Conservation (phyloP, 2,113 vertebrate species). For the Tinamus guttatus region DNA sequence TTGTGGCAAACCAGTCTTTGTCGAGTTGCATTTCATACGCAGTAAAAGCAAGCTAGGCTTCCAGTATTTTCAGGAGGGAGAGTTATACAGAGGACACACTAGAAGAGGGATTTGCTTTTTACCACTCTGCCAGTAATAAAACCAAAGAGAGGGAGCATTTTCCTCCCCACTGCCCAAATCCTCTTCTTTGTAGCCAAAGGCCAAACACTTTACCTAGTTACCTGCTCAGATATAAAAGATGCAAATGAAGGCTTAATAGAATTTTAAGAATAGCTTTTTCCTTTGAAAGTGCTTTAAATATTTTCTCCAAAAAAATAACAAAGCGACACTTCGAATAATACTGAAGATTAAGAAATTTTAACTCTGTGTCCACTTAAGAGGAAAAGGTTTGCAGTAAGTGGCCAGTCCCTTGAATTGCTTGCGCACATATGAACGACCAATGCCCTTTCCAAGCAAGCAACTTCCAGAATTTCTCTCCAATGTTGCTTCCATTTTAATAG, state of each 20-base stretch:
- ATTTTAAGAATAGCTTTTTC: neutral
- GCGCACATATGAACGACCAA: neutral
- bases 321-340: neutral
- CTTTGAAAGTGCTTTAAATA: neutral
- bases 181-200: neutral
- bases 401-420: neutral
- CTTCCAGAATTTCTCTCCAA: neutral
- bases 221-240: neutral
- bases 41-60: neutral
- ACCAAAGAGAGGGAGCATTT: neutral
- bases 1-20: conserved; percentile 9
- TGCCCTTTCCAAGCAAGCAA: neutral
- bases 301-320: neutral
- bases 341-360: neutral
- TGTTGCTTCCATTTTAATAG: neutral
- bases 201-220: neutral
- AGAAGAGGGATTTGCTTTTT: neutral
- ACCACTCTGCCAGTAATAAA: neutral
- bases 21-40: neutral
- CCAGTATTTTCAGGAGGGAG: neutral
- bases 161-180: neutral
- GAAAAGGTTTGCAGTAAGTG: neutral
- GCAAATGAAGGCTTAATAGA: neutral
- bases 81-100: neutral
- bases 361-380: neutral